Evolutionary conservation across 2,888 invertebrate species (phyloP), one percentile per base, ranked within the genome.

Genomic region (Diabrotica balteata): DNA sequence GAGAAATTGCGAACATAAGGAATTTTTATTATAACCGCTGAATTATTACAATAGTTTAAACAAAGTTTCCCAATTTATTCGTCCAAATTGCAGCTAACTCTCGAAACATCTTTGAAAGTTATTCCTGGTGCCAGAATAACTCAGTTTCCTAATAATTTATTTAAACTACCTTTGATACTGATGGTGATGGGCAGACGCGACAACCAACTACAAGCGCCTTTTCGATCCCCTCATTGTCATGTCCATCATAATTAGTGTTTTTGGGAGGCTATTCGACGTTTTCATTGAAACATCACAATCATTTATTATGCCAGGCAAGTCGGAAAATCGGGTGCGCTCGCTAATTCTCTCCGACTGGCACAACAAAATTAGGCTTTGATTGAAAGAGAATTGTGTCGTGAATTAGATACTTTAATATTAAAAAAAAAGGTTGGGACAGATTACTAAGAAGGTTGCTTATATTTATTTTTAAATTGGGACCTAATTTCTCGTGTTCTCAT

Each of bases 151-250:
- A 55, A 44, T 55, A 44, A 9, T 8, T 32, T 32, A 32, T 32
- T 32, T 32, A 32, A 32, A 32, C 8, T 47, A 47, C 10, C 45
- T 44, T 32, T 45, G 8, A 62, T 59, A 65, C 77, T 80, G 79
- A 80, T 82, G 79, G 83, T 77, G 81, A 84, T 84, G 84, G 85
- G 85, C 83, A 84, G 76, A 81, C 81, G 84, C 81, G 83, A 85
- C 80, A 78, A 85, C 82, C 84, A 82, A 81, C 75, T 80, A 77
- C 79, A 64, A 52, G 77, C 81, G 76, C 76, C 77, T 71, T 76
- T 73, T 73, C 79, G 80, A 78, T 78, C 80, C 81, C 79, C 75
- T 65, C 65, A 73, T 63, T 66, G 80, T 76, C 77, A 66, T 81
- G 82, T 82, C 80, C 76, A 71, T 84, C 80, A 79, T 79, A 82